Base-by-base conservation (phyloP, 2,888 invertebrate species). In the Megaustenia siamemsis region DNA sequence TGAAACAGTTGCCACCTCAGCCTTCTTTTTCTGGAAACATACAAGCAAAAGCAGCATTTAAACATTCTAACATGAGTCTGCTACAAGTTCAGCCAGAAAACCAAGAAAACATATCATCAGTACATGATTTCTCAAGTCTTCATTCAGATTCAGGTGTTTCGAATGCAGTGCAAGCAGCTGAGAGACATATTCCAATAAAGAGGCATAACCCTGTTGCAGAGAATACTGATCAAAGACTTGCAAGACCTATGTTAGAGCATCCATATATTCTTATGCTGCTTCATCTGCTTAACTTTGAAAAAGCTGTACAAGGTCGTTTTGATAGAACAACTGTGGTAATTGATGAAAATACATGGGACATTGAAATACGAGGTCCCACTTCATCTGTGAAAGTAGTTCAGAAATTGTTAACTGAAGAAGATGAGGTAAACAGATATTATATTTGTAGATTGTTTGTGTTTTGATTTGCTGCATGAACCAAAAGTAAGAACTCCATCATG, bases 241-340 rank as follows among this genome's bases (percentile, higher is more conserved):
- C 73, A 32, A 73, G 21, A 32, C 49, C 73, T 49, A 21, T 77
- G 35, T 38, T 78, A 5, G 63, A 78, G 12, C 78, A 78, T 78
- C 78, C n/a, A 24, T 63, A 53, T 63, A 78, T 66, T 43, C 78
- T 78, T 15, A 78, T 63, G 43, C 28, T 78, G 28, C 78, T 78
- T 35, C 56, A 45, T 28, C 40, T 63, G 5, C 60, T 78, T 1
- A 28, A 60, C 6, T 78, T 78, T 78, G 45, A 60, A 63, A 32
- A 21, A 43, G 66, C 45, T 28, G 63, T 66, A 21, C 60, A 78
- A 32, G 15, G 18, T 21, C 38, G n/a, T 24, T 77, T n/a, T 60
- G n/a, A 12, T 32, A 45, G 3, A 24, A 12, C 40, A 10, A n/a
- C 10, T 1, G 56, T 77, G 40, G n/a, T n/a, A 5, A 60, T 77